A percentile compares a stretch with the other conserved stretches of the same genome.
Conservation (phyloP, 2,113 vertebrate genomes). For the Cololabis saira region DNA sequence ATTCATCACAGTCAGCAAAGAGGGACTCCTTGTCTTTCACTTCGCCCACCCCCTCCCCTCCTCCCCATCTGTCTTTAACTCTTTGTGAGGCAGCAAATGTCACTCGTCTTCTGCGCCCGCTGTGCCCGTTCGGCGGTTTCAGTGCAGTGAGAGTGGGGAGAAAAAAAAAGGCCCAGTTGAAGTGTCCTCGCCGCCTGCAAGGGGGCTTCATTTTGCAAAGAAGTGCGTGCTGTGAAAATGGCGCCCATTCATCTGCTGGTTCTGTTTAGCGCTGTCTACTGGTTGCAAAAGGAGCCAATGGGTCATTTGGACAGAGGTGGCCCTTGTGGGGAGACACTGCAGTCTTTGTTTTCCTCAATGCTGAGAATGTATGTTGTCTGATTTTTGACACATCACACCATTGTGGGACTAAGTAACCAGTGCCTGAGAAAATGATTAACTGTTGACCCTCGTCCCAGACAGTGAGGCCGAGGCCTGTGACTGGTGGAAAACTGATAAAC, state of each 20-base stretch:
- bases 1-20: constrained; percentile 73
- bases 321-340: constrained; percentile 74
- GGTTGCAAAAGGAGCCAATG: constrained; percentile 66
- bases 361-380: constrained; percentile 74
- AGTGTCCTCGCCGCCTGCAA: constrained; percentile 70
- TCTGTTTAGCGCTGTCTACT: constrained; percentile 64
- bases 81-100: constrained; percentile 67
- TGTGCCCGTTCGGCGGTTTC: constrained; percentile 42
- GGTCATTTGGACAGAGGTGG: constrained; percentile 66
- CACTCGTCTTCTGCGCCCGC: constrained; percentile 46
- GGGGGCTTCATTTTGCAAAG: constrained; percentile 68
- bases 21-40: constrained; percentile 70
- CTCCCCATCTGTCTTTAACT: constrained; percentile 57
- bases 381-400: constrained; percentile 72
- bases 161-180: constrained; percentile 66
- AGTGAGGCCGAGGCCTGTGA: constrained; percentile 18
- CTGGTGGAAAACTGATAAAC: constrained; percentile 44
- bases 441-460: constrained; percentile 54
- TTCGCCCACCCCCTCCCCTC: constrained; percentile 13
- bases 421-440: constrained; percentile 63
- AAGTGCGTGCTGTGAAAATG: constrained; percentile 74
- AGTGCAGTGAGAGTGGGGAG: constrained; percentile 56
- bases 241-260: constrained; percentile 70
- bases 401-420: constrained; percentile 62
- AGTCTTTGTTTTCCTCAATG: constrained; percentile 67